Base-by-base conservation (phyloP, 2,888 invertebrate genomes). In the Penaeus monodon region DNA sequence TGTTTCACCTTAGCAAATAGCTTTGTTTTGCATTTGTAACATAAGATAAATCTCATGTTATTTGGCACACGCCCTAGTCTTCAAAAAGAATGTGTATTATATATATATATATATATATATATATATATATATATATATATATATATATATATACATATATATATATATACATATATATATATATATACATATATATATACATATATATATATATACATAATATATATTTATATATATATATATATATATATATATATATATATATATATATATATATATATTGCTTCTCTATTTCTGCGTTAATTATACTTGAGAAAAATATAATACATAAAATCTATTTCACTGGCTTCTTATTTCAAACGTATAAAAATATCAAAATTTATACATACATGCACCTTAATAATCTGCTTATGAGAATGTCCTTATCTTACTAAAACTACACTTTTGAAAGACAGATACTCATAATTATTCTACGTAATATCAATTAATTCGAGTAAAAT, bases 141-240 rank as follows among this genome's bases (percentile, higher is more conserved):
- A 38, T 76, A 29, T 29, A 57, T 10, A 29, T 29, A 29, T 27
- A 27, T 27, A 29, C 17, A 68, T 68, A 68, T 20, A 68, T 68
- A 68, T 20, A 68, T 68, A 68, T 20, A 68, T 68, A 68, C 14
- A 68, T 68, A 68, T 76, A 33, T 76, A 76, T 76, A 33, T 76
- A 76, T 76, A 33, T 76, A 76, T 79, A 29, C 57, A 79, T 79
- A 29, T 79, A 79, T 79, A 29, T 79, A 79, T 79, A 29, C 57
- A 57, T 79, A 57, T 79, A 63, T 79, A 57, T 79, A 57, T 79
- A 57, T 22, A 79, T 79, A 57, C 57, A 49, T 38, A 49, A 14
- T 79, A 57, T 79, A 57, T 79, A 79, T 79, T 7, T 79, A 84
- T 81, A 81, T 81, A 85, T 85, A 82, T 81, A 85, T 68, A 82